Percentiles rank a stretch among this genome's conserved stretches.
Conservation (phyloP, 2,888 invertebrate genomes). For the Gandaritis pyraliata region DNA sequence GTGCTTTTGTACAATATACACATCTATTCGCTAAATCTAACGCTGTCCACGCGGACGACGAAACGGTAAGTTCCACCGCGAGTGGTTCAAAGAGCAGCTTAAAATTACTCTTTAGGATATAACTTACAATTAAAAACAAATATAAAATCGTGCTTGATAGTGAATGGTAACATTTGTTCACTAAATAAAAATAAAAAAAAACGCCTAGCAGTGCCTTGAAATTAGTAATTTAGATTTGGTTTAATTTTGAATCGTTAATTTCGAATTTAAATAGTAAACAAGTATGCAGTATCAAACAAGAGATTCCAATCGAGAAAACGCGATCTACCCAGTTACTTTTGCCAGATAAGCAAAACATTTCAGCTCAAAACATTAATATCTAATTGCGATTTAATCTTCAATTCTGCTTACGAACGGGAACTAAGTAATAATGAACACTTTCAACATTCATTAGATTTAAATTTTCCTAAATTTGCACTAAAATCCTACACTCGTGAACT, state of each 20-base stretch:
- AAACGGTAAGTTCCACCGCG: constrained; percentile 34
- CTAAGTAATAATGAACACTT: constrained; percentile 34
- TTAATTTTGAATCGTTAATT: constrained; percentile 28
- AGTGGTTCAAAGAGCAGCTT: constrained; percentile 45
- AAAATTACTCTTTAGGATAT: constrained; percentile 52
- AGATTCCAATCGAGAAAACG: constrained; percentile 30
- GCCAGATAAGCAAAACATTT: constrained; percentile 6
- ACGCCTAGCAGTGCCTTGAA: constrained; percentile 36
- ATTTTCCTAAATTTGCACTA: constrained; percentile 36
- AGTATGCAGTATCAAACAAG: constrained; percentile 24
- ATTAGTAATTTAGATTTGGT: constrained; percentile 22
- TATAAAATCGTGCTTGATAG: constrained; percentile 71
- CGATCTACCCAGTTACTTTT: background rate
- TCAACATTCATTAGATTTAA: constrained; percentile 33
- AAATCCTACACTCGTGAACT: constrained; percentile 19
- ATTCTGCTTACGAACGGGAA: constrained; percentile 20
- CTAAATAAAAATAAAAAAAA: constrained; percentile 66
- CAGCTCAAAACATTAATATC: constrained; percentile 26
- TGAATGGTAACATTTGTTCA: constrained; percentile 83
- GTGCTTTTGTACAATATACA: constrained; percentile 82
- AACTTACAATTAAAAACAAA: constrained; percentile 72
- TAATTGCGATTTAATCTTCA: constrained; percentile 21
- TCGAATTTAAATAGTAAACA: constrained; percentile 22
- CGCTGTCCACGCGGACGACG: constrained; percentile 48
- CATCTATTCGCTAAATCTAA: constrained; percentile 68